Conservation (phyloP, 1,140 invertebrate species). For the Apis cerana region DNA sequence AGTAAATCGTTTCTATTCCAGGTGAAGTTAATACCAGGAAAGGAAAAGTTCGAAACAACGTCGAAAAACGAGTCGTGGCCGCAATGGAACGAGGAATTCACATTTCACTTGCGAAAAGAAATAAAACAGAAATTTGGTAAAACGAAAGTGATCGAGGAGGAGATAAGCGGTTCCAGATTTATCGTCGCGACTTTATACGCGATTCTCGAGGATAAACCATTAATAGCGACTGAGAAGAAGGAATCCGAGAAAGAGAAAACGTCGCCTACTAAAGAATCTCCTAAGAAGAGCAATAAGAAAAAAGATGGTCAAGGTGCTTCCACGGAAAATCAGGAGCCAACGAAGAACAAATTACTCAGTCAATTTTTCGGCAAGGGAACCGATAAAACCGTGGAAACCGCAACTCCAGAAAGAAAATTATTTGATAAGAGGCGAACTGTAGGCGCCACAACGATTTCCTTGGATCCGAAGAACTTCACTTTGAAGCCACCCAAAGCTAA, state of each 20-base stretch:
- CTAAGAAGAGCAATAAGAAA: slow-evolving; percentile 73
- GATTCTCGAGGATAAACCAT: slow-evolving; percentile 84
- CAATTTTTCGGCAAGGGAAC: slow-evolving; percentile 75
- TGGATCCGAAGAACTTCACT: slow-evolving; percentile 86
- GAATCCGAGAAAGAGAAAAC: slow-evolving; percentile 76
- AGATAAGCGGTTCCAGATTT: slow-evolving; percentile 85
- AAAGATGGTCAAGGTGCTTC: slow-evolving; percentile 65
- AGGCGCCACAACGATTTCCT: slow-evolving; percentile 87
- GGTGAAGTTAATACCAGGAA: slow-evolving; percentile 88
- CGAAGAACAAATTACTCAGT: slow-evolving; percentile 72
- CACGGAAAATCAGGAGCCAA: slow-evolving; percentile 61
- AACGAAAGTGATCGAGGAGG: slow-evolving; percentile 78
- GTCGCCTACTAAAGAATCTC: slow-evolving; percentile 63
- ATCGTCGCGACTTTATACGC: slow-evolving; percentile 88
- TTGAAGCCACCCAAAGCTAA: slow-evolving; percentile 83
- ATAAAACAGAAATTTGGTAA: slow-evolving; percentile 80
- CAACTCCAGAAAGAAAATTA: slow-evolving; percentile 74
- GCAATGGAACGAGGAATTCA: slow-evolving; percentile 89
- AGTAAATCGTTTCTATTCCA: slow-evolving; percentile 74
- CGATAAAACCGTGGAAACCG: slow-evolving; percentile 69
- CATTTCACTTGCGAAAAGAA: slow-evolving; percentile 83
- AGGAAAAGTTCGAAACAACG: slow-evolving; percentile 87
- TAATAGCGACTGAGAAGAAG: slow-evolving; percentile 79
- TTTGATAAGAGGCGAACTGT: slow-evolving; percentile 85
- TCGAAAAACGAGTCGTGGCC: slow-evolving; percentile 89